Conservation (phyloP, 2,797 vertebrate genomes). For the Clarias platycephalus region DNA sequence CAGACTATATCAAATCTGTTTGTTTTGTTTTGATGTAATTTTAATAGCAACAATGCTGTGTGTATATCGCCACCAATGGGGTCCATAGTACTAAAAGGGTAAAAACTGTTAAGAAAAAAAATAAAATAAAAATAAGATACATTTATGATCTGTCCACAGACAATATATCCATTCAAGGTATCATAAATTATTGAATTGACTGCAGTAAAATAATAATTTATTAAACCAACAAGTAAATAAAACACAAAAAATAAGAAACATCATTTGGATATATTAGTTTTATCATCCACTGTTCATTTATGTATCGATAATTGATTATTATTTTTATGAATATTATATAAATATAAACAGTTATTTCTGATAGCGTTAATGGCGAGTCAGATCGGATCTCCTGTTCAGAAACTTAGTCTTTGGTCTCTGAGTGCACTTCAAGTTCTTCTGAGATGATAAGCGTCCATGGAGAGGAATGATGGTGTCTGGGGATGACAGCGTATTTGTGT, state of each 20-base stretch:
- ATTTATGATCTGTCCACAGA: background rate
- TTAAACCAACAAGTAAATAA: background rate
- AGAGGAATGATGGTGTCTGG: constrained; percentile 24
- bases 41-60: too few species aligned
- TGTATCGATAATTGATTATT: background rate
- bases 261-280: background rate
- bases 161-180: background rate
- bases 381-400: constrained; percentile 14
- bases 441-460: background rate
- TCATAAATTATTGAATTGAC: background rate
- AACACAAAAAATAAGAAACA: background rate
- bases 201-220: background rate
- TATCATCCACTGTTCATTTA: background rate
- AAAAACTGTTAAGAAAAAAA: background rate
- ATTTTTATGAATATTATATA: too few species aligned
- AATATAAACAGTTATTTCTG: too few species aligned
- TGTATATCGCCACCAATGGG: too few species aligned
- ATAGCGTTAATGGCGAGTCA: background rate
- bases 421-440: constrained; percentile 1
- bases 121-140: background rate
- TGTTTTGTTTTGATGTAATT: too few species aligned
- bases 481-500: constrained; percentile 42
- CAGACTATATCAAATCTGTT: too few species aligned
- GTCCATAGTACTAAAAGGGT: too few species aligned
- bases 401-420: background rate